Base-by-base conservation (phyloP, 30 jellyfish, hydroid and myxozoan genomes). In the Turritopsis rubra region DNA sequence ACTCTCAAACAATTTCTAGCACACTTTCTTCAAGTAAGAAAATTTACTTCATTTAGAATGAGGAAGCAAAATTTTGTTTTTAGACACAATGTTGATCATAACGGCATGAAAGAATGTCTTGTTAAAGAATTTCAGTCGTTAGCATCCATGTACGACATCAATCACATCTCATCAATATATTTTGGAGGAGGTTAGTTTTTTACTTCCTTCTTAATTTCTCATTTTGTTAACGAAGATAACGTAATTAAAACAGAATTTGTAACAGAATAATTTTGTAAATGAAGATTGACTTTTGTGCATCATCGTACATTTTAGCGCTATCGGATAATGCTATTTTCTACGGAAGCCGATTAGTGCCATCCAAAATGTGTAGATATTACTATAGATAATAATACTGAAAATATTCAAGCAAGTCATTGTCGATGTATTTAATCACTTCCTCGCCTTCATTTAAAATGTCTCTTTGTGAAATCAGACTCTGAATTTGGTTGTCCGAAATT, bases 151-250 rank as follows among this genome's bases (percentile, higher is more conserved):
- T 26, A 65, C 52, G 89, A 75, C 29, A 72, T 87, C 7, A 54
- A 83, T 19, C 78, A 70, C 60, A 84, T 92, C 25, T 79, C 82
- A 20, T 84, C 98, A 8, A 54, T 92, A 0, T 92, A 65, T 65
- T 92, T 92, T 85, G 98, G 98, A 41, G 98, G 98, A 84, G 98
- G 98, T 92, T 73, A 53, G 18, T 1, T 20, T 8, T 79, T 25
- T 25, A 41, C 13, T 41, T 41, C 5, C 60, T 41, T 41, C 13
- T 41, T 41, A 41, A 41, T 13, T 41, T 41, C 60, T 3, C 60
- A 41, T 5, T 41, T 5, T n/a, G n/a, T n/a, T n/a, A n/a, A n/a
- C n/a, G n/a, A n/a, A n/a, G n/a, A n/a, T n/a, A n/a, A n/a, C n/a
- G n/a, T n/a, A n/a, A n/a, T n/a, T n/a, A n/a, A n/a, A n/a, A n/a